Conservation (phyloP, 2,113 vertebrate species). For the Hypocryptadius cinnamomeus region DNA sequence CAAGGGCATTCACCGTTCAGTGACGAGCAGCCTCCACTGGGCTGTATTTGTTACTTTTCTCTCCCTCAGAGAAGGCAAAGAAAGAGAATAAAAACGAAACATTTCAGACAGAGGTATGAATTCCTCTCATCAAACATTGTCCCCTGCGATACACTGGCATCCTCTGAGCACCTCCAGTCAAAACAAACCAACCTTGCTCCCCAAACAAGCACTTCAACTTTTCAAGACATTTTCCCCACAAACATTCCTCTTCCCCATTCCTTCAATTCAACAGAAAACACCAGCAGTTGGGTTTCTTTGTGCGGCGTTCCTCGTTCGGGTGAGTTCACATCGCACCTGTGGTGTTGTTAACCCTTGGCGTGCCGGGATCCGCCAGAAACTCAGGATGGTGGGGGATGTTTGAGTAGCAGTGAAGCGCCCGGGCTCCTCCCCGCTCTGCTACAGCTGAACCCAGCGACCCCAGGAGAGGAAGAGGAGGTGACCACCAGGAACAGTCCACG, state of each 20-base stretch:
- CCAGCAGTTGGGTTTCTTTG: neutral
- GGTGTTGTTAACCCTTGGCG: neutral
- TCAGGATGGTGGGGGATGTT: neutral
- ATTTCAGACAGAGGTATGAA: neutral
- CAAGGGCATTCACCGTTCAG: neutral
- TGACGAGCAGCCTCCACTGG: neutral
- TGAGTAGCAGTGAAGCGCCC: neutral
- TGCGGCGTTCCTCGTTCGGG: neutral
- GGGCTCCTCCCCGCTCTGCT: neutral
- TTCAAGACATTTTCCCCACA: neutral
- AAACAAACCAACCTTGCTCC: neutral
- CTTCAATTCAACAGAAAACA: neutral
- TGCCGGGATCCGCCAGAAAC: neutral
- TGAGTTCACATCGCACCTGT: neutral
- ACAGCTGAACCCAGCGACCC: neutral
- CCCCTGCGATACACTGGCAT: neutral
- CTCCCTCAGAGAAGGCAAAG: neutral
- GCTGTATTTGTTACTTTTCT: neutral
- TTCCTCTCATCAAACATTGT: neutral
- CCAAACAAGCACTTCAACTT: neutral
- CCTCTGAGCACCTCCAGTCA: neutral
- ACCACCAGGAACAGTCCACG: fast-evolving
- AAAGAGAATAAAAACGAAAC: neutral
- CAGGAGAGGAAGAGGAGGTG: neutral
- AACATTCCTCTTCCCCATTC: neutral